A percentile compares a stretch with the other conserved stretches of the same genome.
Conservation (phyloP, 1,140 invertebrate species). For the Potamilus streckersoni region DNA sequence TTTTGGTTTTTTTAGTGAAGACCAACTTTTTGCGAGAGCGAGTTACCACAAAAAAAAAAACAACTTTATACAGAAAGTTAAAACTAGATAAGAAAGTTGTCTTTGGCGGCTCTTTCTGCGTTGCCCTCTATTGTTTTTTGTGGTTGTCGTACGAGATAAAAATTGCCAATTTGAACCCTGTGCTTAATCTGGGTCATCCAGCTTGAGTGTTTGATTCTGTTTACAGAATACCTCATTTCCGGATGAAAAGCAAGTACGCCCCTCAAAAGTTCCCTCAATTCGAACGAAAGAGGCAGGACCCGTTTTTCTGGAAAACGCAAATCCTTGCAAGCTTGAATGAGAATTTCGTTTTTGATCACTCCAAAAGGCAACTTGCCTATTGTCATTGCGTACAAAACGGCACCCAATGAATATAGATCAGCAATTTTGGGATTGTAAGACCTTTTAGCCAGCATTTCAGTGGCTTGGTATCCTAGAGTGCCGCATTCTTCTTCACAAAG, state of each 20-base stretch:
- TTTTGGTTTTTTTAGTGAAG: too few species aligned
- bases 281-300: constrained; percentile 35
- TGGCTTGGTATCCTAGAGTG: constrained; percentile 46
- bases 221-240: constrained; percentile 36
- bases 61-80: too few species aligned
- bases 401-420: constrained; percentile 56
- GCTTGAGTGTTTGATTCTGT: constrained; percentile 34
- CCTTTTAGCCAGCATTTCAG: constrained; percentile 45
- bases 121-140: constrained; percentile 46
- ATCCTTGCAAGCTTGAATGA: constrained; percentile 34
- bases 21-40: too few species aligned
- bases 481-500: constrained; percentile 42
- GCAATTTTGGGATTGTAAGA: constrained; percentile 46
- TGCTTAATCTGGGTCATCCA: constrained; percentile 40
- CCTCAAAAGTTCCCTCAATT: constrained; percentile 39
- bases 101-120: constrained; percentile 41
- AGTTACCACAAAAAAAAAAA: too few species aligned
- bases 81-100: constrained; percentile 40
- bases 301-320: constrained; percentile 38
- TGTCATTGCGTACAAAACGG: constrained; percentile 49
- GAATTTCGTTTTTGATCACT: constrained; percentile 33
- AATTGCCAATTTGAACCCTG: constrained; percentile 49
- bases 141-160: constrained; percentile 49
- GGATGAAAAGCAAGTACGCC: constrained; percentile 48
- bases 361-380: constrained; percentile 53